Evolutionary conservation across 2,797 vertebrate species (phyloP).

Genomic region (Pygocentrus nattereri): DNA sequence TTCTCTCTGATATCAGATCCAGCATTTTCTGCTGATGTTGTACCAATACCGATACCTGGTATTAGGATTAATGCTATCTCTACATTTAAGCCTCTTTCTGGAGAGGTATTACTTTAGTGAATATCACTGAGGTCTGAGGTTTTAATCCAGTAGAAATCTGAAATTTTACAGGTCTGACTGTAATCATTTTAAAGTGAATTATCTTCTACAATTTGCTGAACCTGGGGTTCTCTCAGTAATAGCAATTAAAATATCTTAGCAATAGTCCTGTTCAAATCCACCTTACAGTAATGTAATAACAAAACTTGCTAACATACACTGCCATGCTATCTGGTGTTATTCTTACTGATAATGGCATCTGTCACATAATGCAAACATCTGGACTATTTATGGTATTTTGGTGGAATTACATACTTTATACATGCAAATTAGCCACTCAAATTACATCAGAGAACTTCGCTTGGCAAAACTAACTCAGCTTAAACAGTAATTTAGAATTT

Average conservation of each 20-base stretch:
- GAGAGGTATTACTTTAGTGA: background rate
- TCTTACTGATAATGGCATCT: background rate
- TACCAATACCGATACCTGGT: too few species aligned
- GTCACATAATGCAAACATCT: background rate
- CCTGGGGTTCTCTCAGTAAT: background rate
- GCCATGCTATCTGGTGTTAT: background rate
- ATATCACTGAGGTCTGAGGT: background rate
- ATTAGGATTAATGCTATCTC: too few species aligned
- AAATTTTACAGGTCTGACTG: background rate
- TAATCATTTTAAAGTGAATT: background rate
- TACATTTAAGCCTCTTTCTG: too few species aligned
- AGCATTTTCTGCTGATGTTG: too few species aligned
- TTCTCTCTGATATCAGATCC: too few species aligned
- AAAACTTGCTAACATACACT: background rate
- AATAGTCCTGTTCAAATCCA: background rate
- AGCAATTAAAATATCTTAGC: background rate
- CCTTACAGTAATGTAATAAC: background rate
- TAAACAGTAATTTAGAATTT: background rate
- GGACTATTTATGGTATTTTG: background rate
- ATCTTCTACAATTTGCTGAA: background rate
- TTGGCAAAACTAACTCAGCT: background rate
- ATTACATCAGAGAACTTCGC: background rate
- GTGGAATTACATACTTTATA: background rate
- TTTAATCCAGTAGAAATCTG: background rate
- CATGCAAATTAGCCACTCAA: background rate